Base-by-base conservation (phyloP, 2,113 vertebrate genomes). In the Aegotheles bennettii region DNA sequence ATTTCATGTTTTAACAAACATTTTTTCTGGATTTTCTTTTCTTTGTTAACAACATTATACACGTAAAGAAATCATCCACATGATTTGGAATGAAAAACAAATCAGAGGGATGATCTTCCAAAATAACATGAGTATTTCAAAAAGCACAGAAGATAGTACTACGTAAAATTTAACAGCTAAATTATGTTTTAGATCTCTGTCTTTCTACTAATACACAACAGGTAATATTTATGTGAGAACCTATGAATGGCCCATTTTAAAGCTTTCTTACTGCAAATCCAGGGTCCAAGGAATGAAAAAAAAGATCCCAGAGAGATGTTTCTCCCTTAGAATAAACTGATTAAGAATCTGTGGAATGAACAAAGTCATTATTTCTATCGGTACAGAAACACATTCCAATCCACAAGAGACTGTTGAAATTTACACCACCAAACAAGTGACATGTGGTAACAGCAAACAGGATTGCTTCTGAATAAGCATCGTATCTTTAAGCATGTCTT, bases 31-130 rank as follows among this genome's bases (percentile, higher is more conserved):
- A 51, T 16, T 23, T 3, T 7, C 13, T 43, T 29, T 1, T 2
- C 7, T 51, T 43, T 60, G 2, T 50, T 74, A n/a, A 24, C 3
- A 3, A 4, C 12, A n/a, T 51, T 63, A 19, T 0, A 0, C 25
- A 21, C 13, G n/a, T 40, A 67, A 84, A 63, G 12, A 78, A 70
- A 53, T 43, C 24, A 28, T 67, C 28, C 7, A 13, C 1, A 2
- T 56, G 16, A 3, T 70, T 77, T 82, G 45, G 38, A 65, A 59
- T 50, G 3, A 50, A 63, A 77, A 68, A 17, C 2, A 74, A 57
- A 36, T 17, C 35, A 68, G 16, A 51, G 3, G 2, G 9, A 21
- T 69, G 10, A 1, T 53, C 12, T 61, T 61, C 16, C 10, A 3
- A 54, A 50, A 17, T 33, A 76, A 15, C 19, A 47, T 8, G 16